These are phyloP conservation scores for Oscheius sp. DNA, from an alignment of 2,888 invertebrate species.

Conservation along the genomic window DNA sequence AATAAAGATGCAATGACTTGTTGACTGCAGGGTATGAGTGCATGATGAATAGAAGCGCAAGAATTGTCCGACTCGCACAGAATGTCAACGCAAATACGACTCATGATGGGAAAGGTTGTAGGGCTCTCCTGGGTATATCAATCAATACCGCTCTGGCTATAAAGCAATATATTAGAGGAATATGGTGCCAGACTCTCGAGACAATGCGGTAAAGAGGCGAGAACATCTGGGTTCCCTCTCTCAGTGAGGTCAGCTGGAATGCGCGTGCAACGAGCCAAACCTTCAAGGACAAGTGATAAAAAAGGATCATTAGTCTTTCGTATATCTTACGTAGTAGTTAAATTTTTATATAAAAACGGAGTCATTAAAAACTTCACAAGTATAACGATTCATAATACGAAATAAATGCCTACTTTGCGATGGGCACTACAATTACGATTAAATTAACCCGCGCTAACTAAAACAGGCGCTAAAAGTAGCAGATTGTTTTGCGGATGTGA, in stretches of 20 bases:
- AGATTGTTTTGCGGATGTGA: no score
- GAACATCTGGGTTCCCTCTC: conserved; percentile 32
- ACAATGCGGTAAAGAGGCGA: conserved; percentile 26
- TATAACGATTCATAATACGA: no score
- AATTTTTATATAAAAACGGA: no score
- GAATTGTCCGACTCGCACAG: conserved; percentile 20
- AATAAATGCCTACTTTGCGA: no score
- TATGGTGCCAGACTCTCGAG: conserved; percentile 2
- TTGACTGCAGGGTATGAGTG: conserved; percentile 25
- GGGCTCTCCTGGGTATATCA: not conserved
- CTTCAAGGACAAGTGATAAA: conserved; percentile 20
- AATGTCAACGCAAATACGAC: conserved; percentile 26
- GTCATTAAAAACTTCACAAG: no score
- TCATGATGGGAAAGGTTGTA: conserved; percentile 11
- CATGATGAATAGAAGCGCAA: conserved; percentile 26
- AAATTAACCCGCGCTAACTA: no score
- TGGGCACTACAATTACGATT: no score
- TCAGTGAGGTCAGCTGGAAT: conserved; percentile 33
- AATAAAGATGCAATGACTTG: conserved; percentile 3
- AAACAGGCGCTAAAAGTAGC: no score
- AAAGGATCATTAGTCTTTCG: not conserved
- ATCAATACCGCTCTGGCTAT: not conserved
- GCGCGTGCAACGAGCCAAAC: conserved; percentile 31
- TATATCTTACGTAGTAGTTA: not conserved
- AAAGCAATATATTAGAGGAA: not conserved